Evolutionary conservation across 2,888 invertebrate genomes (phyloP), one percentile per base, ranked within the genome.

Genomic region (Tinea pellionella): DNA sequence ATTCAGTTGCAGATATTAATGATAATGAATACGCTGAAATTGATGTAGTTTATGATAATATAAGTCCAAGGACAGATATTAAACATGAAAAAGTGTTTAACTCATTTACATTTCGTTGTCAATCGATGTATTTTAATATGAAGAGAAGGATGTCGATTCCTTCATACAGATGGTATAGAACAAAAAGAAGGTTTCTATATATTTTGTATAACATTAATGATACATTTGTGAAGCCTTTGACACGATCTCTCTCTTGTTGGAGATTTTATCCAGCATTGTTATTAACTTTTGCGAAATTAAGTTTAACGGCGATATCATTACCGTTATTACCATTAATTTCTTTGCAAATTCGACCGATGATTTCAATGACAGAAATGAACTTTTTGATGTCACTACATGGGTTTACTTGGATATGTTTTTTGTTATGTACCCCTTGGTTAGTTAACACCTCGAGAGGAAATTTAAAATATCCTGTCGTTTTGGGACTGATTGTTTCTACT

Each of bases 391-490:
- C 87, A 0, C 67, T 87, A 32, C 80, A 82, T 64, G 87, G 80
- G 0, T 85, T 87, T 63, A 78, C 87, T 30, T 88, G 88, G 88
- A 68, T 88, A 64, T 83, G 87, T 67, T 86, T 88, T 62, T 65
- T 88, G 60, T 60, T 87, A 61, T 71, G 76, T 61, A 83, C 81
- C 7, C 88, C 88, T 6, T 88, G 88, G 88, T 64, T 87, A 47
- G 74, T 74, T 41, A 80, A 80, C 64, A 83, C 84, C 0, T 75
- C 79, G 4, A 88, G 86, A 63, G 74, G 81, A 19, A 88, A 87
- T 71, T 85, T 75, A 61, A 86, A 86, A 66, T 86, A 83, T 63
- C 71, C 86, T 11, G 69, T 74, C 18, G 65, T 80, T 9, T 60
- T 73, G 60, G 87, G 87, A 11, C 68, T 87, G 55, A 59, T 74